Base-by-base conservation (phyloP, 1,140 invertebrate genomes). In the Streblospio benedicti region DNA sequence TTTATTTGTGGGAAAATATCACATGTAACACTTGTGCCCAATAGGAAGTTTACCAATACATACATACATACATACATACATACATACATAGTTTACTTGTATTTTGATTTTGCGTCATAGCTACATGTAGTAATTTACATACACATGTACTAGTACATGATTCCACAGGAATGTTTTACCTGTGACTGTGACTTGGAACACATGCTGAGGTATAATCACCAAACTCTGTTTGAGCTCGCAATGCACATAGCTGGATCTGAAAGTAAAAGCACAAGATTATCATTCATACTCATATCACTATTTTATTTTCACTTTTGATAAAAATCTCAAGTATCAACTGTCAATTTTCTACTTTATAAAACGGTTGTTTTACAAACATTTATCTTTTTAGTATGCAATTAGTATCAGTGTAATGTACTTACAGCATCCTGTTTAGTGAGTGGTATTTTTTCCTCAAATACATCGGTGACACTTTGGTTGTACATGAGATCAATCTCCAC, bases 401-500 rank as follows among this genome's bases (percentile, higher is more conserved):
- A n/a, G n/a, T n/a, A n/a, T n/a, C n/a, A n/a, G 27, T 16, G 27
- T 12, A 57, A 27, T 27, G 25, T 49, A 83, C 85, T 85, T 76
- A 93, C 91, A 49, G 91, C 91, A 81, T 96, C 91, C 73, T 91
- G 90, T 67, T 90, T 88, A 23, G 89, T 89, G 30, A 95, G 86
- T 0, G 91, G 92, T 70, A 93, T 90, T 20, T 90, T 82, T 79
- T 96, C 91, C 58, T 88, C 89, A 60, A 91, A 82, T 20, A 97
- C 83, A 69, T 89, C 87, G 70, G 93, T 89, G 45, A 96, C 79
- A 31, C 94, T 87, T 80, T 97, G 93, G 79, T 96, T 91, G 77
- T 95, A 95, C n/a, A 97, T 75, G 25, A 97, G 79, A 77, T 97
- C 92, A 76, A 95, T 93, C 77, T 97, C 93, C 1, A 96, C 90